A percentile compares a stretch with the other conserved stretches of the same genome.
Evolutionary conservation across 2,113 vertebrate genomes (phyloP).

Genomic region (Sylvia atricapilla): DNA sequence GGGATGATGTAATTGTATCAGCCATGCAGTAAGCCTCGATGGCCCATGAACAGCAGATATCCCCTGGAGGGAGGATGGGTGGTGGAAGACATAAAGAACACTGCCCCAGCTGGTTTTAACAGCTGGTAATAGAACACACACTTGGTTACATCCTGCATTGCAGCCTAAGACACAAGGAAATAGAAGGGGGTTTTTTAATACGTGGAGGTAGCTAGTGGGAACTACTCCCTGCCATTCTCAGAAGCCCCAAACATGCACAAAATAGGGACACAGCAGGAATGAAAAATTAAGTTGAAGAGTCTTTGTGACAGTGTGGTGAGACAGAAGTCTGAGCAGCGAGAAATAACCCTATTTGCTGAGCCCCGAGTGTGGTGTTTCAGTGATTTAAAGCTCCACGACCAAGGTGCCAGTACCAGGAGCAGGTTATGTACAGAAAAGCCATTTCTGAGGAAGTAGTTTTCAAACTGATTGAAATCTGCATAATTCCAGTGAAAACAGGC

Average conservation of each 20-base stretch:
- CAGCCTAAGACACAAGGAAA: not conserved
- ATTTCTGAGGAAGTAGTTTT: not conserved
- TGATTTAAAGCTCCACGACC: not conserved
- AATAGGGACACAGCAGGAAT: not conserved
- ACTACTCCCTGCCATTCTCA: not conserved
- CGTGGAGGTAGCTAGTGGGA: not conserved
- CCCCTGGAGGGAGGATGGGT: not conserved
- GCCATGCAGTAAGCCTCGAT: not conserved
- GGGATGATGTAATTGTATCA: not conserved
- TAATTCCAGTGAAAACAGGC: not conserved
- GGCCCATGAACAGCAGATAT: not conserved
- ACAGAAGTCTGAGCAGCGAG: not conserved
- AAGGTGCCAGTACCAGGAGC: not conserved
- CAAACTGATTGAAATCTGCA: not conserved
- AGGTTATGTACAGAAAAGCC: not conserved
- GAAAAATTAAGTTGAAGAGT: not conserved
- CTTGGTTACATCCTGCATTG: not conserved
- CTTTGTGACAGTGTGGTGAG: not conserved
- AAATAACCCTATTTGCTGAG: not conserved
- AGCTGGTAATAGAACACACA: not conserved
- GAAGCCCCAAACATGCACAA: not conserved
- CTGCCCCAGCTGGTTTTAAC: not conserved
- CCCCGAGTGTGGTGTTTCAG: rapidly evolving
- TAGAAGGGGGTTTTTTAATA: not conserved
- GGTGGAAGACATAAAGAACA: not conserved